Percentiles rank a stretch among this genome's conserved stretches.
These are phyloP conservation scores for Leucophenga varia DNA, from an alignment of 1,140 invertebrate species.

Conservation along the genomic window DNA sequence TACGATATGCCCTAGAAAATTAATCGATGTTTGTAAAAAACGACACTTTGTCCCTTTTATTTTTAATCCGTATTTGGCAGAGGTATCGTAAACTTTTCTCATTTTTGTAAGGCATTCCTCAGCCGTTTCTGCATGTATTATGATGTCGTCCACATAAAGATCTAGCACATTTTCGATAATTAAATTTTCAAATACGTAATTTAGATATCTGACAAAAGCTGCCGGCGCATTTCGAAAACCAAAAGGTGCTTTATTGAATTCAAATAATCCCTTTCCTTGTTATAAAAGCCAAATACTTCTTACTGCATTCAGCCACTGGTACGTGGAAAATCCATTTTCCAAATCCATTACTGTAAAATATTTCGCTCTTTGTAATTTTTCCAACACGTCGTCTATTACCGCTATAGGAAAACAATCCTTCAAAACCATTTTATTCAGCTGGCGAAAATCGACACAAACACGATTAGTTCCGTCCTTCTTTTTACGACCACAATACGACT, in stretches of 20 bases:
- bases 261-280: constrained; percentile 48
- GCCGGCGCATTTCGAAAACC: constrained; percentile 55
- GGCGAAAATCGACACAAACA: constrained; percentile 50
- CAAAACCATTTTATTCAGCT: constrained; percentile 44
- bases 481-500: constrained; percentile 42
- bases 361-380: constrained; percentile 42
- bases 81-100: constrained; percentile 34
- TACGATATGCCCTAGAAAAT: constrained; percentile 25
- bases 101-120: constrained; percentile 54
- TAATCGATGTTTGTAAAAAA: constrained; percentile 19
- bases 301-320: constrained; percentile 32
- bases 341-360: too few species aligned
- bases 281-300: constrained; percentile 49
- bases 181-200: constrained; percentile 10
- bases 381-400: constrained; percentile 39
- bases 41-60: constrained; percentile 27
- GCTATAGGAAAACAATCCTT: constrained; percentile 49
- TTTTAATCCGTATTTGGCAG: constrained; percentile 34
- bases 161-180: constrained; percentile 1
- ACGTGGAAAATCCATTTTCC: too few species aligned
- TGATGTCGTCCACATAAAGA: constrained; percentile 58
- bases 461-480: constrained; percentile 42
- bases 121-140: constrained; percentile 44
- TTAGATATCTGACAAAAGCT: constrained; percentile 56
- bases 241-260: constrained; percentile 56